These are phyloP conservation scores for Alauda arvensis DNA, from an alignment of 2,797 vertebrate species.

Conservation along the genomic window DNA sequence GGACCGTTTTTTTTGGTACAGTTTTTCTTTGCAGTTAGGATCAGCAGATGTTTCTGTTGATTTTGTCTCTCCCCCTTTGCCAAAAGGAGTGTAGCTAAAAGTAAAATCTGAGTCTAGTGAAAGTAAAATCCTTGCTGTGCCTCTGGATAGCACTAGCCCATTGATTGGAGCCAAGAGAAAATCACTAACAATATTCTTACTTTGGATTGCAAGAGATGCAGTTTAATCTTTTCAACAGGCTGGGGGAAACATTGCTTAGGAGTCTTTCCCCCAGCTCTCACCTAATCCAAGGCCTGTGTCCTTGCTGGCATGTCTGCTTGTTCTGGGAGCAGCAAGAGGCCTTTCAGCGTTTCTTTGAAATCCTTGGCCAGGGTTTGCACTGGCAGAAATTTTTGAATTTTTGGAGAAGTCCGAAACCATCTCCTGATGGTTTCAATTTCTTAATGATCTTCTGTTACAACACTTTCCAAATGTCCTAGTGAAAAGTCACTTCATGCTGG, in stretches of 20 bases:
- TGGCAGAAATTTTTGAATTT: constrained; percentile 15
- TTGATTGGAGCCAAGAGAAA: not conserved
- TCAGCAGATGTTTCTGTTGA: not conserved
- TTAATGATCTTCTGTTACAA: not conserved
- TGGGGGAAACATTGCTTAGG: not conserved
- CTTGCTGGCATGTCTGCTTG: not conserved
- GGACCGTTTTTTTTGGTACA: not conserved
- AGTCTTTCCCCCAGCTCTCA: not conserved
- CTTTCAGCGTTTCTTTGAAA: not conserved
- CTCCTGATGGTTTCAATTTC: not conserved
- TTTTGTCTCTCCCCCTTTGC: not conserved
- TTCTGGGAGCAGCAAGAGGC: not conserved
- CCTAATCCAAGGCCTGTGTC: not conserved
- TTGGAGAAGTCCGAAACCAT: not conserved
- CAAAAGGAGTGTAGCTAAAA: not conserved
- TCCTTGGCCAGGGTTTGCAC: not conserved
- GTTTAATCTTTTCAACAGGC: not conserved
- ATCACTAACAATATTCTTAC: not conserved
- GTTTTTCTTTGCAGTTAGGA: not conserved
- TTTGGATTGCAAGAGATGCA: not conserved
- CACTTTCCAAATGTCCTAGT: not conserved
- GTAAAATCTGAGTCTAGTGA: not conserved
- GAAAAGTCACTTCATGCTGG: not conserved
- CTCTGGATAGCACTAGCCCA: not conserved
- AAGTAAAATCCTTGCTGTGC: not conserved